A percentile compares a stretch with the other conserved stretches of the same genome.
phyloP scores from a whole-genome alignment of 1,140 invertebrate species.

The Drosophila malerkotliana region DNA sequence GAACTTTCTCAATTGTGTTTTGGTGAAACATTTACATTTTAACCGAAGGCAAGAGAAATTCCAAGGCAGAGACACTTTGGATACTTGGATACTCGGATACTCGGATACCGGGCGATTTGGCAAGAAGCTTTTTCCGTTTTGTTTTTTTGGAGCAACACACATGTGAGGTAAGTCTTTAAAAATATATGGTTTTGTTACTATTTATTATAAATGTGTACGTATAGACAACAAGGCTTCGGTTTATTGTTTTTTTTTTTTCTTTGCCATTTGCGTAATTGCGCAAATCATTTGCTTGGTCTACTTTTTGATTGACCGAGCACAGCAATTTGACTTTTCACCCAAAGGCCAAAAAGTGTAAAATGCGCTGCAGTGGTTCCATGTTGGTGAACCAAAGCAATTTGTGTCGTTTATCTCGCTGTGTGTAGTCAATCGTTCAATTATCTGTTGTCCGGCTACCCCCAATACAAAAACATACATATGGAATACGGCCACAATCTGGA shows the following conservation, averaged over 20 bases:
- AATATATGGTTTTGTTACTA: conserved; percentile 16
- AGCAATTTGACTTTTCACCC: conserved; percentile 76
- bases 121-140: conserved; percentile 22
- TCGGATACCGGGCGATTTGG: conserved; percentile 33
- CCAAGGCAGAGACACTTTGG: conserved; percentile 40
- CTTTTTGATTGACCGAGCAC: conserved; percentile 69
- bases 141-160: conserved; percentile 22
- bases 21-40: conserved; percentile 49
- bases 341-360: conserved; percentile 49
- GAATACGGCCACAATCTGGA: conserved; percentile 15
- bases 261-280: conserved; percentile 70
- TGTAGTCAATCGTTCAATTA: conserved; percentile 73
- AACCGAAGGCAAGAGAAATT: conserved; percentile 28
- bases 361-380: conserved; percentile 26
- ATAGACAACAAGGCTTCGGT: conserved; percentile 18
- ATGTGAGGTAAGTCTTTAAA: conserved; percentile 53
- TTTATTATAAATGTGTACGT: background rate
- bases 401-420: conserved; percentile 50
- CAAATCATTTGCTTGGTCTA: conserved; percentile 77
- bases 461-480: conserved; percentile 6
- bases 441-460: conserved; percentile 30
- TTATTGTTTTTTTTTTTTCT: conserved; percentile 5
- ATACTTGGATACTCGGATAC: conserved; percentile 9
- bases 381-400: conserved; percentile 49
- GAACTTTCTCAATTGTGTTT: conserved; percentile 54